These are phyloP conservation scores for Glaucidium brasilianum DNA, from an alignment of 2,113 vertebrate genomes.

Conservation along the genomic window DNA sequence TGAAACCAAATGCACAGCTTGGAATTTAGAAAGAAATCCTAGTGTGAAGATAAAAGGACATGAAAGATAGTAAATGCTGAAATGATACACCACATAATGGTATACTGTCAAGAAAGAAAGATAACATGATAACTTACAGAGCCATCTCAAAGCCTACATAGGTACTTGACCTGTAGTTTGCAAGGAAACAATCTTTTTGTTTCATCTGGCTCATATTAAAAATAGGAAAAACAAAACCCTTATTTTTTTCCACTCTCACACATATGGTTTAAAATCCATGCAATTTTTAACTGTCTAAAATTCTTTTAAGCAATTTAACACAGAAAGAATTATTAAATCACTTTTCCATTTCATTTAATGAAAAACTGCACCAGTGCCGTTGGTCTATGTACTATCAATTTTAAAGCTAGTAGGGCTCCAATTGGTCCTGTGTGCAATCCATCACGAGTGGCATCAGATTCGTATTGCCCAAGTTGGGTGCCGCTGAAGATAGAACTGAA, in stretches of 20 bases:
- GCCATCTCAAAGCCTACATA: conserved; percentile 83
- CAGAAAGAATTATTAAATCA: conserved; percentile 88
- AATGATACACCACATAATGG: conserved; percentile 90
- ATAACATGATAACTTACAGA: conserved; percentile 92
- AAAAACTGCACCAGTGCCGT: conserved; percentile 81
- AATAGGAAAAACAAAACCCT: conserved; percentile 83
- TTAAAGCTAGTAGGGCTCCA: conserved; percentile 73
- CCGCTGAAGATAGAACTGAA: conserved; percentile 32
- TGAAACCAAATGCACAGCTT: conserved; percentile 75
- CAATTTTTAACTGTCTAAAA: conserved; percentile 83
- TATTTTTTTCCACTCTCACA: conserved; percentile 78
- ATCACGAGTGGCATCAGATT: conserved; percentile 76
- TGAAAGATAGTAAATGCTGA: conserved; percentile 89
- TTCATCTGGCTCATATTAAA: conserved; percentile 88
- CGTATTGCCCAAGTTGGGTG: conserved; percentile 69
- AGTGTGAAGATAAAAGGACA: conserved; percentile 80
- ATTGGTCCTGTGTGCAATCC: conserved; percentile 85
- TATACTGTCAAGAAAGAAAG: conserved; percentile 90
- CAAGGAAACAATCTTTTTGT: conserved; percentile 87
- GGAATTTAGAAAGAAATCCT: conserved; percentile 80
- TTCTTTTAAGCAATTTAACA: conserved; percentile 82
- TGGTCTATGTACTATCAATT: conserved; percentile 85
- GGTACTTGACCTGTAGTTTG: conserved; percentile 88
- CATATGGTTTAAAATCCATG: conserved; percentile 88
- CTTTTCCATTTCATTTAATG: conserved; percentile 85